Base-by-base conservation (phyloP, 2,113 vertebrate species). In the Laticauda laticaudata region DNA sequence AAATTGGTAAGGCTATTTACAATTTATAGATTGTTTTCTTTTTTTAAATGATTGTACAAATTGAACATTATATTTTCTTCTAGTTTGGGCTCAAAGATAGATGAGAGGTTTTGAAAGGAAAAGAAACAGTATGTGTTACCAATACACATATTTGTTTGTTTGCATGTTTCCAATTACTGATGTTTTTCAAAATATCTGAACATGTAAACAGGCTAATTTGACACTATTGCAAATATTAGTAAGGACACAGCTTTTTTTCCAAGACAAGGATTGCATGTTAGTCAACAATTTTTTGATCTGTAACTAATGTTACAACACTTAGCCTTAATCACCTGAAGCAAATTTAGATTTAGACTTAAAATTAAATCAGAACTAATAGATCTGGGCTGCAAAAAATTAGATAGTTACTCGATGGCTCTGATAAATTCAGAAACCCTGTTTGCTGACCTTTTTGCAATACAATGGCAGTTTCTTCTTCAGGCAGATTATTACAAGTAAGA, bases 1-100 rank as follows among this genome's bases (percentile, higher is more conserved):
- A 99, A 96, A 98, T 99, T 34, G 99, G 99, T 99, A 98, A 98
- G 98, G 21, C 21, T 15, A 92, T 93, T 92, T 92, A 57, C 94
- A 92, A 14, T 43, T 81, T 81, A 81, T 18, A 81, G 26, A 12
- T 81, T 18, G 0, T 91, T 26, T 21, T 75, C 5, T 81, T 6
- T 61, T 61, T 61, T 93, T 54, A 45, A 54, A 53, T 43, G 69
- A 88, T 56, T 91, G n/a, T 21, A 24, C 23, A 11, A 87, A 2
- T 21, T 90, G 90, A 57, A 6, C 93, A 43, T 45, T 45, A 64
- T 53, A 23, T 10, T 57, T 93, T 75, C 0, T 0, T 93, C 45
- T 29, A 10, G 55, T 59, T 81, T 24, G 8, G 2, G 0, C 11
- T 69, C 4, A 5, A 23, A 34, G 23, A 43, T 55, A 53, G 1